Evolutionary conservation across 2,888 invertebrate genomes (phyloP), one percentile per base, ranked within the genome.

Genomic region (Hololepta plana): DNA sequence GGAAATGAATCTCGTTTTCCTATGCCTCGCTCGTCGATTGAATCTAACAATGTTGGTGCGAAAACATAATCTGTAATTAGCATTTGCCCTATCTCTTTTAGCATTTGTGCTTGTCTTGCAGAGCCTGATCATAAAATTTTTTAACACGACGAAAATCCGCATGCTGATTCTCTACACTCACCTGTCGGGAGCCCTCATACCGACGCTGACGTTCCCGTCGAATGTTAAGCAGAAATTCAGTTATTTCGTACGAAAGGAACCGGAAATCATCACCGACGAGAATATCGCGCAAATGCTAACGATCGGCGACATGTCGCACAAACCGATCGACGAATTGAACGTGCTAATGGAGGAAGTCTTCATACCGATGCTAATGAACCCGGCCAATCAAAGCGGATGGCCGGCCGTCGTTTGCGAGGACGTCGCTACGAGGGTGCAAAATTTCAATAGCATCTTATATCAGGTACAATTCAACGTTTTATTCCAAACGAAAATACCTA

Each of bases 181-280:
- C 31, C 40, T 65, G 0, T 62, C 66, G 0, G 74, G 76, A 0
- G 37, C 64, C 33, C 54, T 88, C n/a, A 57, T 66, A 2, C 76
- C 80, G 2, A 47, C 67, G 1, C 58, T 60, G 6, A 55, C 56
- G 4, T 81, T 76, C 40, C 74, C 72, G 2, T 41, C 61, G 1
- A 52, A 60, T 20, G 57, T 64, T 14, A 69, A 66, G 41, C 59
- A 64, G 7, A 84, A 82, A 55, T 60, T 69, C 26, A 59, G 70
- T 0, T 91, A 85, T 48, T 88, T 90, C 46, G 60, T 84, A 15
- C 72, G 80, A 39, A 71, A 65, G 35, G 44, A 51, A 3, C 60
- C 65, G 4, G 66, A 64, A 3, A 59, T 59, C 26, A 56, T 90
- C 5, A 71, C 71, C 0, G 62, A 56, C 30, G 54, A 59, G 1